A percentile compares a stretch with the other conserved stretches of the same genome.
These are phyloP conservation scores for Grus americana DNA, from an alignment of 2,113 vertebrate species.

Conservation along the genomic window DNA sequence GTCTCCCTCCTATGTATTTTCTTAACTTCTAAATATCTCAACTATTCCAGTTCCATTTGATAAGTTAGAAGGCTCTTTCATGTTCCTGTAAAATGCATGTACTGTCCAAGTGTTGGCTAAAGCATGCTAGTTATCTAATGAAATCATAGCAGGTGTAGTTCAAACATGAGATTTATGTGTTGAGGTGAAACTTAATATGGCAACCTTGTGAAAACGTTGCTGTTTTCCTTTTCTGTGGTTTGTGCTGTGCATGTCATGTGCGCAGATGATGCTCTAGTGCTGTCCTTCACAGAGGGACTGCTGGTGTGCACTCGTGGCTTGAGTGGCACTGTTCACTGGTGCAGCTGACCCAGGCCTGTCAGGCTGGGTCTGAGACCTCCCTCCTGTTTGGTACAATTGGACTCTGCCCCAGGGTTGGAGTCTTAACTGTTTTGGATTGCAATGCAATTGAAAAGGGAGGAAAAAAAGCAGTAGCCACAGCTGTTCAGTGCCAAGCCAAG, in stretches of 20 bases:
- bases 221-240: neutral
- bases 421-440: neutral
- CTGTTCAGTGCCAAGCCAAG: neutral
- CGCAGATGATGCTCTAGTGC: neutral
- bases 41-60: neutral
- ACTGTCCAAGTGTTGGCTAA: neutral
- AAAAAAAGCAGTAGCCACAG: neutral
- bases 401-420: neutral
- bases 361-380: neutral
- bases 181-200: neutral
- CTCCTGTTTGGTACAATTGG: neutral
- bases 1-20: neutral
- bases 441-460: neutral
- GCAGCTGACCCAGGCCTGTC: neutral
- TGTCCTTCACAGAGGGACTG: neutral
- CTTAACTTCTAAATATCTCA: neutral
- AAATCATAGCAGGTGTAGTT: neutral
- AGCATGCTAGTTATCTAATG: neutral
- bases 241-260: neutral
- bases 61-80: neutral
- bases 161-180: neutral
- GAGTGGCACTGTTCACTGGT: neutral
- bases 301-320: neutral
- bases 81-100: neutral
- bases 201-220: neutral